These are phyloP conservation scores for Psephotus haematonotus DNA, from an alignment of 2,113 vertebrate species.

Conservation along the genomic window DNA sequence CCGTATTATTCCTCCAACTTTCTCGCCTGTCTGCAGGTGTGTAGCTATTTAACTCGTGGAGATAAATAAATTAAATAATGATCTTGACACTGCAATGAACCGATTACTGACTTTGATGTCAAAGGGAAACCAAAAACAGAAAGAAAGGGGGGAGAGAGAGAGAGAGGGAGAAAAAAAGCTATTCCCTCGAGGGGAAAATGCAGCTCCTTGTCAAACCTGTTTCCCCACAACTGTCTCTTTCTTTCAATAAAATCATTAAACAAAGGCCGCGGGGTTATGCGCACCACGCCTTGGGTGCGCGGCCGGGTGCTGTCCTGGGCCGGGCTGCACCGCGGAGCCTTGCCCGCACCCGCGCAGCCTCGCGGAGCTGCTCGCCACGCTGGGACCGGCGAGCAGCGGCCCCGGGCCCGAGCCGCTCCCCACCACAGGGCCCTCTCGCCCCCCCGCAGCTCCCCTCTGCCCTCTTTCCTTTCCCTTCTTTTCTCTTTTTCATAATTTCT, in stretches of 20 bases:
- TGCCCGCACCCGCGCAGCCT: background rate
- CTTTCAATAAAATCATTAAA: conserved; percentile 77
- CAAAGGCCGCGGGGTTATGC: conserved; percentile 68
- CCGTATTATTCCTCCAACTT: background rate
- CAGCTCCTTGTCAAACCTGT: conserved; percentile 86
- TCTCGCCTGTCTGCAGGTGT: conserved; percentile 36
- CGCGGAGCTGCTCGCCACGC: background rate
- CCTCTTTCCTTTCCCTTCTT: too few relatives aligned
- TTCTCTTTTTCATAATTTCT: rapidly evolving
- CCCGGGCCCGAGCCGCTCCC: background rate
- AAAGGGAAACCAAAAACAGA: conserved; percentile 67
- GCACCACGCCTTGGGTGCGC: conserved; percentile 51
- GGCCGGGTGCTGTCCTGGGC: conserved; percentile 19
- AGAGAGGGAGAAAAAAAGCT: conserved; percentile 43
- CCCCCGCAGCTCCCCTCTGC: background rate
- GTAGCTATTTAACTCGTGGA: conserved; percentile 48
- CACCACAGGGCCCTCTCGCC: background rate
- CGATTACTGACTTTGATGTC: conserved; percentile 85
- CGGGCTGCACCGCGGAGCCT: background rate
- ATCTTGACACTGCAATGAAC: conserved; percentile 81
- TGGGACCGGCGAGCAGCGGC: background rate
- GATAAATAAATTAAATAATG: conserved; percentile 71
- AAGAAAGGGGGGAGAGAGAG: conserved; percentile 27
- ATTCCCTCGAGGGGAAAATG: conserved; percentile 73
- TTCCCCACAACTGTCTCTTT: conserved; percentile 83